Conservation (phyloP, 2,888 invertebrate species). For the Microplitis deprimator region DNA sequence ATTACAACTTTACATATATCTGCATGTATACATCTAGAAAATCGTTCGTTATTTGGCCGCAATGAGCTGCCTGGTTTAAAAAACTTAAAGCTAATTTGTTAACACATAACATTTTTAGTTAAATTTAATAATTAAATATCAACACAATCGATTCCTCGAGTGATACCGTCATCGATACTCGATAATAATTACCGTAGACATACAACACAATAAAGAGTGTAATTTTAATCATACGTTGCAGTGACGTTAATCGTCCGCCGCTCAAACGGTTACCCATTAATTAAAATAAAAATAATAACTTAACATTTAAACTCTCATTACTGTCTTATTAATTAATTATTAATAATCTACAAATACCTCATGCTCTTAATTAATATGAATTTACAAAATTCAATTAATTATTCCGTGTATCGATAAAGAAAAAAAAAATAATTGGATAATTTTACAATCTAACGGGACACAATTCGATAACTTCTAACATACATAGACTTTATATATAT, state of each 20-base stretch:
- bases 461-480: constrained; percentile 64
- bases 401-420: constrained; percentile 19
- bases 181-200: too few relatives aligned
- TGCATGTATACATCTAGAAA: not conserved
- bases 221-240: not conserved
- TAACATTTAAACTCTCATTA: not conserved
- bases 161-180: too few relatives aligned
- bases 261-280: not conserved
- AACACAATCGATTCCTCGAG: constrained; percentile 9
- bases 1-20: not conserved
- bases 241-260: not conserved
- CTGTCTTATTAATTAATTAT: not conserved
- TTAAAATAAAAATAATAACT: not conserved
- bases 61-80: constrained; percentile 15
- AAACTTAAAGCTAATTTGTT: not conserved
- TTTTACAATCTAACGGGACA: constrained; percentile 62
- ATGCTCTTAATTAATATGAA: not conserved
- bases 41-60: constrained; percentile 12
- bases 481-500: constrained; percentile 67
- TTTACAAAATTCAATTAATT: not conserved
- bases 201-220: not conserved
- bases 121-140: not conserved
- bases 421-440: constrained; percentile 39
- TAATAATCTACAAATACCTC: not conserved
- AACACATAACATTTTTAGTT: not conserved